Evolutionary conservation across 2,113 vertebrate species (phyloP).

Genomic region (Pavo muticus): DNA sequence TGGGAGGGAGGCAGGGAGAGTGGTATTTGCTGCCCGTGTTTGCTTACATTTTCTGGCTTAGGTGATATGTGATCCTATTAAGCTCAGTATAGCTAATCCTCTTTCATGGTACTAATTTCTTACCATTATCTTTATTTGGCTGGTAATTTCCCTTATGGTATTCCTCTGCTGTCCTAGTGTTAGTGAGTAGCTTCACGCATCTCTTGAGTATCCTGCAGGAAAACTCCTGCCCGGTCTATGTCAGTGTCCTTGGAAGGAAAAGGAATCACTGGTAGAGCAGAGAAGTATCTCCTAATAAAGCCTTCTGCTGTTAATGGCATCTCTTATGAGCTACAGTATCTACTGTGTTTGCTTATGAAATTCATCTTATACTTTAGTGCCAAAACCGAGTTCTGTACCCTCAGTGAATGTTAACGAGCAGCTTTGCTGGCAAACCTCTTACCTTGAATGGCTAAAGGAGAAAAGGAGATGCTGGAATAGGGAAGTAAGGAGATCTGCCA

Average conservation of each 20-base stretch:
- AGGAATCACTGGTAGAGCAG: not conserved
- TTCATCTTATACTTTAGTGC: not conserved
- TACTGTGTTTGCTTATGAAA: not conserved
- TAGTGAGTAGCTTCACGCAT: not conserved
- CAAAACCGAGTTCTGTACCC: not conserved
- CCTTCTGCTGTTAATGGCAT: not conserved
- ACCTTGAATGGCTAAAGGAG: not conserved
- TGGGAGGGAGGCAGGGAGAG: not conserved
- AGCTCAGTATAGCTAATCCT: slow-evolving; percentile 35
- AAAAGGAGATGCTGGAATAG: fast-evolving
- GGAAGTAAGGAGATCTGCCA: fast-evolving
- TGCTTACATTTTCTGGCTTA: not conserved
- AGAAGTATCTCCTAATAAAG: not conserved
- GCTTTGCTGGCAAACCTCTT: not conserved
- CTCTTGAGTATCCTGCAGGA: not conserved
- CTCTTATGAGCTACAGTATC: not conserved
- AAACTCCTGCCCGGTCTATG: not conserved
- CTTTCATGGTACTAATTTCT: slow-evolving; percentile 21
- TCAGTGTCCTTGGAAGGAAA: not conserved
- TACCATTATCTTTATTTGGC: slow-evolving; percentile 43
- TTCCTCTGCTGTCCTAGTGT: not conserved
- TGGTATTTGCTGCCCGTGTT: not conserved
- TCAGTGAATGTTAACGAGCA: not conserved
- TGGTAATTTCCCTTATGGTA: slow-evolving; percentile 16
- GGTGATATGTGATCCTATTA: slow-evolving; percentile 18